phyloP scores from a whole-genome alignment of 2,888 invertebrate species.

The Dendrolimus houi region DNA sequence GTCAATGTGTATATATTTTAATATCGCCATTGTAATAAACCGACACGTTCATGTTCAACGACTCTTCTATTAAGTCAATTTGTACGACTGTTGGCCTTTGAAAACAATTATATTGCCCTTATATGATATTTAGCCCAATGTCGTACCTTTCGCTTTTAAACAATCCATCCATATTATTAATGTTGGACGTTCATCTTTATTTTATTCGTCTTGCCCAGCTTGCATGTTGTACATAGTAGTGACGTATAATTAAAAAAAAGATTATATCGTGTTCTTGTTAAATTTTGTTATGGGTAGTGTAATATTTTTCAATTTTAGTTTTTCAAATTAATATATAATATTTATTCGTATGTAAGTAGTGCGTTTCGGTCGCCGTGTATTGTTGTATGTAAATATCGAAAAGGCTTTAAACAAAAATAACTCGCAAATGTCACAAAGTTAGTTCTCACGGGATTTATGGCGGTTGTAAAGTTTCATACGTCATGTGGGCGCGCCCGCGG shows the following conservation, averaged over 20 bases:
- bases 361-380: conserved; percentile 28
- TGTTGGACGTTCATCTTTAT: conserved; percentile 57
- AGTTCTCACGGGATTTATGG: background rate
- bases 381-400: conserved; percentile 40
- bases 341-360: conserved; percentile 30
- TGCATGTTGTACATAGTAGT: conserved; percentile 67
- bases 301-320: conserved; percentile 43
- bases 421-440: conserved; percentile 48
- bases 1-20: conserved; percentile 20
- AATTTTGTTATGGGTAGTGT: conserved; percentile 66
- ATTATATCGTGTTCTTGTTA: conserved; percentile 56
- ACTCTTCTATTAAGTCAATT: conserved; percentile 49
- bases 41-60: conserved; percentile 6
- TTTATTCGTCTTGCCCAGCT: conserved; percentile 66
- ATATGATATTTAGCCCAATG: conserved; percentile 33
- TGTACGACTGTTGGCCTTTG: conserved; percentile 37
- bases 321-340: conserved; percentile 21
- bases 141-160: conserved; percentile 60
- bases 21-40: conserved; percentile 8
- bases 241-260: conserved; percentile 43
- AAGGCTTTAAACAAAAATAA: conserved; percentile 30
- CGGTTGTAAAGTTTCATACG: background rate
- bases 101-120: conserved; percentile 35
- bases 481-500: background rate
- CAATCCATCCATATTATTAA: conserved; percentile 61